Evolutionary conservation across 2,113 vertebrate genomes (phyloP), one percentile per base, ranked within the genome.

Genomic region (Sciurus niger): DNA sequence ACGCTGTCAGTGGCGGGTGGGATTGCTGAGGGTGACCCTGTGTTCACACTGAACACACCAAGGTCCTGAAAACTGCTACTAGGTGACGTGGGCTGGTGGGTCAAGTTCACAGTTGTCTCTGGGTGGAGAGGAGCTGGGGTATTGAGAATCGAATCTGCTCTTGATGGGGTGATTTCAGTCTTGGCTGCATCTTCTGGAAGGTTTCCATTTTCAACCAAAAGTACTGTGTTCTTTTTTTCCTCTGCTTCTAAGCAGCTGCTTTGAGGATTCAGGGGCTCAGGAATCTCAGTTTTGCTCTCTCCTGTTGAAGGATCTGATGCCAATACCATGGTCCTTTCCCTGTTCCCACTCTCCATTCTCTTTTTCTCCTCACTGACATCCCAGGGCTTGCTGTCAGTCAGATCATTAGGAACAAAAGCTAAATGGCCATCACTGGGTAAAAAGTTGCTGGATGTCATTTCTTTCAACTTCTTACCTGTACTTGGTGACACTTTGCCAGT

Each of bases 1-100:
- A 97, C 97, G 79, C 98, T 98, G 34, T 99, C 98, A 60, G 11
- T 60, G 37, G 98, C 94, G 97, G 98, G 97, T 82, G 97, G 96
- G 86, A 96, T 87, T 22, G 89, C 96, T 12, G 94, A 95, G 55
- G 98, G 94, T 80, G 97, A 97, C 94, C 97, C 92, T 37, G 92
- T 89, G 25, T 97, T 98, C 91, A 94, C 97, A 76, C 83, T 95
- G 91, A 97, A 90, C 4, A 82, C 12, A n/a, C 60, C 97, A 48
- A 97, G 82, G 77, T 98, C 98, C 96, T 98, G 98, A 82, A 98
- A 93, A 95, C 79, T 92, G 97, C 93, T 97, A 78, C 96, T 97
- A 70, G 98, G 78, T 34, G 94, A 72, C 0, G 24, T 13, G 32
- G 97, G 94, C 73, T 98, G 98, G 84, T 84, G 94, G 82, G 79